Base-by-base conservation (phyloP, 2,113 vertebrate genomes). In the Onychorhynchus coronatus region DNA sequence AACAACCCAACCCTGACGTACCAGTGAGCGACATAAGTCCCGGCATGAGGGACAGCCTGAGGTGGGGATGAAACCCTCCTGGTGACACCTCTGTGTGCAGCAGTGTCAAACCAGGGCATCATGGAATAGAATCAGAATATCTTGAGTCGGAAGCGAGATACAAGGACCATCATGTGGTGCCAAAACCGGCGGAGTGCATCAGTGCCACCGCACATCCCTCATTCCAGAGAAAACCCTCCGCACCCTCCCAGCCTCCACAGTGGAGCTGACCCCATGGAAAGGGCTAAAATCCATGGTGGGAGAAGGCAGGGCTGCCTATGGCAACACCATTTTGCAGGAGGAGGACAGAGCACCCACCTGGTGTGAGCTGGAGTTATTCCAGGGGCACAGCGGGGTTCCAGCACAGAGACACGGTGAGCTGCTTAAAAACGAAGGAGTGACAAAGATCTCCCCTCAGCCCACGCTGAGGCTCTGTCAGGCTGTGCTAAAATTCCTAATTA, bases 241-340 rank as follows among this genome's bases (percentile, higher is more conserved):
- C 30, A 3, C n/a, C 44, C 52, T 52, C 62, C 75, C 39, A 6
- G 35, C 46, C 35, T 14, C 67, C 7, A 2, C 44, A 37, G 47
- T 15, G 58, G 73, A 35, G 41, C 31, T 52, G 68, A 16, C 7
- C 27, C 37, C 42, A 0, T 7, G 11, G 47, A 39, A 63, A 61
- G n/a, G 46, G 47, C 11, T 47, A 3, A 67, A 76, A 39, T 8
- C 33, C 8, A 0, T 3, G 3, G 1, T 12, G 41, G 31, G 39
- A 25, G 62, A 62, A 9, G 41, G 42, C 1, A 3, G 86, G 21
- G 28, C 39, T 39, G 21, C 49, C 49, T 5, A 0, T 2, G 2
- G 8, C 37, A 62, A 35, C 37, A 5, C 24, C 24, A 3, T 2
- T 27, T 8, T 33, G 46, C 70, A 75, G 80, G 66, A 42, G 22